Base-by-base conservation (phyloP, 2,113 vertebrate species). In the Callaeas wilsoni region DNA sequence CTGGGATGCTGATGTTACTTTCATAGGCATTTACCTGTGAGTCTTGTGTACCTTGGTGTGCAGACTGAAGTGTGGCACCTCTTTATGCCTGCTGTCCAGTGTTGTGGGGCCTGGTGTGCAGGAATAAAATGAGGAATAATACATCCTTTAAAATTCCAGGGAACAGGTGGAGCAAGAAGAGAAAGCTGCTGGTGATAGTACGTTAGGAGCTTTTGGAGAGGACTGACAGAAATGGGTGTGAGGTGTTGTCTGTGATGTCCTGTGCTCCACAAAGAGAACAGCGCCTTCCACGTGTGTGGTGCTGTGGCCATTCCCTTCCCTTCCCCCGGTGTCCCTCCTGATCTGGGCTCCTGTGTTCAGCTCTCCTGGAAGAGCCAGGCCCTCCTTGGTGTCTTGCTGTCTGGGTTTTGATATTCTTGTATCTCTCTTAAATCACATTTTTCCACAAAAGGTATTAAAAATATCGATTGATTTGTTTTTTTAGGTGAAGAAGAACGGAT, bases 401-500 rank as follows among this genome's bases (percentile, higher is more conserved):
- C 39, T 59, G 39, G 32, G 9, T 27, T 77, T 44, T 76, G 47
- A 4, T 67, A n/a, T 14, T 14, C 19, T 39, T 71, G 16, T 56
- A 4, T 63, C 17, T 37, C 49, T 57, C 57, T 39, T 39, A 18
- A 42, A 41, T 50, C 2, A 9, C 12, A 1, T 30, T 81, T 81
- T 53, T 30, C 20, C 53, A 17, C 39, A 71, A 8, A 63, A 76
- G 2, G 6, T n/a, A 16, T 57, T 65, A 35, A 74, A 44, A 35
- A 13, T 6, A 6, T 0, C 1, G 0, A 33, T 21, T 35, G 21
- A 6, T 84, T 84, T 62, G 7, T 81, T 53, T 41, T 91, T 70
- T 49, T 85, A 99, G 99, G 99, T 99, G 27, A 99, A 98, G 97
- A 99, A 98, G 97, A 99, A 98, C 57, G 99, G 98, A 22, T 84